Percentiles rank a stretch among this genome's conserved stretches.
These are phyloP conservation scores for Tetanocera ferruginea DNA, from an alignment of 2,888 invertebrate species.

Conservation along the genomic window DNA sequence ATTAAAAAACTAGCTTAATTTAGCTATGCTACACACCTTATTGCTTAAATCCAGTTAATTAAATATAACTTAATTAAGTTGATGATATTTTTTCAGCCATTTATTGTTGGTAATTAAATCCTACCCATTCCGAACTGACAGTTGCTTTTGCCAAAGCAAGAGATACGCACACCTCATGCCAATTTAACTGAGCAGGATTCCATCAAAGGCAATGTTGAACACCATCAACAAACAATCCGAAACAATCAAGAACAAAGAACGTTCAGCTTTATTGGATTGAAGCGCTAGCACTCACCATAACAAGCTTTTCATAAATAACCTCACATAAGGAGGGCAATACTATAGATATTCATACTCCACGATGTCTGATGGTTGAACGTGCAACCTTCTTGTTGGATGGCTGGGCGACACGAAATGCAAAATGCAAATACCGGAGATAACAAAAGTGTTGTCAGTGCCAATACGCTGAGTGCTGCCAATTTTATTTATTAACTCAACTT, in stretches of 20 bases:
- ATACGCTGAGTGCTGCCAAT: constrained; percentile 15
- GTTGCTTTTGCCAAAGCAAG: background rate
- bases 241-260: background rate
- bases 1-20: no score
- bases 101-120: constrained; percentile 22
- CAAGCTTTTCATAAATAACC: constrained; percentile 25
- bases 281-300: constrained; percentile 9
- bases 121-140: background rate
- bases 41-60: constrained; percentile 1
- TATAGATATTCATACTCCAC: background rate
- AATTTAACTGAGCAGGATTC: background rate
- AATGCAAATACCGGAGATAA: constrained; percentile 11
- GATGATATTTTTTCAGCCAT: constrained; percentile 32
- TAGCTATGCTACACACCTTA: constrained; percentile 5
- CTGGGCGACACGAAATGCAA: no score
- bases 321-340: constrained; percentile 20
- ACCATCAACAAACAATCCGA: background rate
- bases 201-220: background rate
- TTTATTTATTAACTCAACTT: constrained; percentile 67
- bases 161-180: background rate
- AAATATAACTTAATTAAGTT: constrained; percentile 36
- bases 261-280: no score
- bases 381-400: no score
- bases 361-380: background rate
- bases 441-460: constrained; percentile 8